Percentiles rank a stretch among this genome's conserved stretches.
Evolutionary conservation across 2,888 invertebrate species (phyloP).

Genomic region (Drosophila quinaria): DNA sequence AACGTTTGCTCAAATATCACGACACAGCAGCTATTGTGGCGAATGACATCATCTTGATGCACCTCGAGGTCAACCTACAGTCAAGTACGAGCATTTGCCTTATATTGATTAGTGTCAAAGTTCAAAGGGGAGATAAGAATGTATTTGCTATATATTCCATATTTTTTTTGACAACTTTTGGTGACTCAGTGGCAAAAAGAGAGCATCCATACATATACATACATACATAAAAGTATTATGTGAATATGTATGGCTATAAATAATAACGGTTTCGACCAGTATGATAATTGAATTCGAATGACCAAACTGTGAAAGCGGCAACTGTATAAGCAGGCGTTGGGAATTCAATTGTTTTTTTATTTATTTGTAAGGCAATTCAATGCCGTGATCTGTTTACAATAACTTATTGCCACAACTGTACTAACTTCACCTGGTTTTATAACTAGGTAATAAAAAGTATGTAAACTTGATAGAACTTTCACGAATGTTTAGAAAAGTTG

Average conservation of each 20-base stretch:
- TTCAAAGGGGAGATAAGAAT: constrained; percentile 51
- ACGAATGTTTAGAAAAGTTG: constrained; percentile 13
- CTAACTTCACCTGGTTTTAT: constrained; percentile 1
- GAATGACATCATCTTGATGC: constrained; percentile 70
- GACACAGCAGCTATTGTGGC: constrained; percentile 21
- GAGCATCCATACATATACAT: neutral
- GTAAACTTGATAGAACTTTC: constrained; percentile 9
- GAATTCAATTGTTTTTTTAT: neutral
- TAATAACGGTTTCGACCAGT: neutral
- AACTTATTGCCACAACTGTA: neutral
- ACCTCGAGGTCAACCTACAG: constrained; percentile 51
- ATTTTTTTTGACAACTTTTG: neutral
- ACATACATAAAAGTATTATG: neutral
- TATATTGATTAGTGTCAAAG: constrained; percentile 65
- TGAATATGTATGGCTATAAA: constrained; percentile 6
- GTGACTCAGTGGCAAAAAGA: constrained; percentile 42
- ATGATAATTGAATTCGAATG: constrained; percentile 17
- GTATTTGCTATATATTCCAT: neutral
- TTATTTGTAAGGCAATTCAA: constrained; percentile 3
- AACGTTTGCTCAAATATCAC: constrained; percentile 44
- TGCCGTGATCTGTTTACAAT: constrained; percentile 28
- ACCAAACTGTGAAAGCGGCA: constrained; percentile 5
- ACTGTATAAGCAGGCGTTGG: neutral
- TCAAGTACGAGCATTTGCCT: constrained; percentile 20
- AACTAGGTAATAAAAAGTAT: neutral